Evolutionary conservation across 1,140 invertebrate genomes (phyloP), one percentile per base, ranked within the genome.

Genomic region (Arion vulgaris): DNA sequence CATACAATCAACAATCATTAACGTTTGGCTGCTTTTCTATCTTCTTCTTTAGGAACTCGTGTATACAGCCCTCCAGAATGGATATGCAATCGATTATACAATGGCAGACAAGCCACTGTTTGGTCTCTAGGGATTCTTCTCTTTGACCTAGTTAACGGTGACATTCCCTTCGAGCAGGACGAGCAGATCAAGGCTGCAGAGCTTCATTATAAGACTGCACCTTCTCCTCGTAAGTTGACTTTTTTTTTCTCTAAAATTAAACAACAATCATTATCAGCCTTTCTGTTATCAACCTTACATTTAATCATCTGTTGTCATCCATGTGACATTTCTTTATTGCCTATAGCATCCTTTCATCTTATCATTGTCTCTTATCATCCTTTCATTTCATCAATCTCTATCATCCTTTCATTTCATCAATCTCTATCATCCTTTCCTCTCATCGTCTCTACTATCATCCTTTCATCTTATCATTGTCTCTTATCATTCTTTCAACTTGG

Each of bases 51-150:
- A 93, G 93, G 93, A 87, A 95, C 95, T 32, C 88, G 95, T 86
- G 95, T 95, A 11, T 95, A 95, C 89, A 94, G 94, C 85, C 95
- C 95, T 39, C 95, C 95, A 34, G 95, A 95, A 92, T 95, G 95
- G 95, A 95, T 95, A 82, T 89, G 92, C 66, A 90, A 92, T 74
- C 93, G 93, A 73, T 88, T 93, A 38, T 95, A 95, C 87, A 91
- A 94, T 85, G 95, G 94, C 34, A 88, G 92, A 5, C 91, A 94
- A 51, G 94, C 94, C 45, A 94, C 95, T 7, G 94, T 95, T 0
- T 95, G 95, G 95, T 95, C 95, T 0, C 90, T 95, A 66, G 95
- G 95, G 66, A 95, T 95, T 84, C 92, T 95, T 0, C 92, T 95
- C 5, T 95, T 93, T 88, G 95, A 95, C 89, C 94, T 95, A 94